These are phyloP conservation scores for Champsocephalus esox DNA, from an alignment of 2,797 vertebrate species.

Conservation along the genomic window DNA sequence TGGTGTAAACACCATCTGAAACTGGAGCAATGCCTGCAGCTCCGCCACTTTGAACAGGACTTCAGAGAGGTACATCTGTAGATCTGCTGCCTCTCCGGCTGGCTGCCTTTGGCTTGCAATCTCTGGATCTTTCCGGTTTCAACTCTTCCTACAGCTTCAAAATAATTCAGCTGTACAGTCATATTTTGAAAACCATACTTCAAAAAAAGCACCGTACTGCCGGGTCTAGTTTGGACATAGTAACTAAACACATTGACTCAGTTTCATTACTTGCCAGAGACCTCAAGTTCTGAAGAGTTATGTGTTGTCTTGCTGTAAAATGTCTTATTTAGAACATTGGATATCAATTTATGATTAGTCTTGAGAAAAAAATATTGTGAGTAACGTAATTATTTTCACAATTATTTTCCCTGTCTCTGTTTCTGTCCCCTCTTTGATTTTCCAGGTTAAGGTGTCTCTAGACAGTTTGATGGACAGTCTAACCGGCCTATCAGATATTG, in stretches of 20 bases:
- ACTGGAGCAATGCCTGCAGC: conserved; percentile 93
- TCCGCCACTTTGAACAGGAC: conserved; percentile 94
- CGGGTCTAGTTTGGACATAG: no score
- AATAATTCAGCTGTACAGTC: background rate
- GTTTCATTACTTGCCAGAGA: background rate
- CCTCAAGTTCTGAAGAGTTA: background rate
- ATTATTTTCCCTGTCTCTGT: conserved; percentile 42
- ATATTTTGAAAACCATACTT: conserved; percentile 6
- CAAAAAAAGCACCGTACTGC: background rate
- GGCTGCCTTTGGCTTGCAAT: conserved; percentile 10
- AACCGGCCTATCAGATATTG: conserved; percentile 83
- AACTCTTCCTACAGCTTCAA: background rate
- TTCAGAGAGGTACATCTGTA: conserved; percentile 88
- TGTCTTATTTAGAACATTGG: background rate
- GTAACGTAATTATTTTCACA: background rate
- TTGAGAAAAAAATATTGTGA: background rate
- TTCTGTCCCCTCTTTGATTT: background rate
- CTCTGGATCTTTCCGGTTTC: background rate
- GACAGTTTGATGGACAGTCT: conserved; percentile 87
- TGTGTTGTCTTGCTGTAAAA: background rate
- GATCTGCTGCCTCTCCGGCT: conserved; percentile 39
- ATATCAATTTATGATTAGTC: background rate
- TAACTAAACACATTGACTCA: no score
- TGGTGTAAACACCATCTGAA: conserved; percentile 94
- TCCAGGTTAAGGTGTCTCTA: conserved; percentile 90